Conservation (phyloP, 2,797 vertebrate genomes). For the Protosalanx chinensis region DNA sequence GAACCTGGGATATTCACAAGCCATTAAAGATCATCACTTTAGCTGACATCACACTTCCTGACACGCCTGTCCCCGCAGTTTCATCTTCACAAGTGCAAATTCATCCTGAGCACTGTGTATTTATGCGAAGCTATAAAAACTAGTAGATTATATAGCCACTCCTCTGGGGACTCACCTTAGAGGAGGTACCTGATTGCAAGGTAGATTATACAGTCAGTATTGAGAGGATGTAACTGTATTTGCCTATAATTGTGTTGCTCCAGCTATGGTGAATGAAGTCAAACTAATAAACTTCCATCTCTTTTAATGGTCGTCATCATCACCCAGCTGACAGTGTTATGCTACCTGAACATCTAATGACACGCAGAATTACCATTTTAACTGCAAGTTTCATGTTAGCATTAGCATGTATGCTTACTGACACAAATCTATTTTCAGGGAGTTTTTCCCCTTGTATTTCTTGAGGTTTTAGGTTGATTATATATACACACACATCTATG, state of each 20-base stretch:
- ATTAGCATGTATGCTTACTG: not conserved
- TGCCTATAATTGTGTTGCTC: not conserved
- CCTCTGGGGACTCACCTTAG: constrained; percentile 18
- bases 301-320: not conserved
- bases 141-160: constrained; percentile 57
- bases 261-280: not conserved
- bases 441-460: too few species aligned
- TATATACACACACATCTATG: not conserved
- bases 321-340: not conserved
- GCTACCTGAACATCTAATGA: too few species aligned
- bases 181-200: constrained; percentile 12
- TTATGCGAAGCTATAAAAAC: constrained; percentile 42
- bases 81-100: constrained; percentile 56
- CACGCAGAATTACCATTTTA: too few species aligned
- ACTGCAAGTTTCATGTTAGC: not conserved
- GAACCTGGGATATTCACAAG: constrained; percentile 29
- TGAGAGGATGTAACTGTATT: constrained; percentile 15
- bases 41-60: constrained; percentile 61
- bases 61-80: constrained; percentile 36
- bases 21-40: constrained; percentile 46
- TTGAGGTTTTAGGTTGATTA: not conserved
- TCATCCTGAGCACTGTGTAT: constrained; percentile 39
- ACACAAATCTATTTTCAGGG: not conserved
- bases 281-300: not conserved
- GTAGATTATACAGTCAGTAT: constrained; percentile 20